phyloP scores from a whole-genome alignment of 2,113 vertebrate genomes.

The Meleagris gallopavo region DNA sequence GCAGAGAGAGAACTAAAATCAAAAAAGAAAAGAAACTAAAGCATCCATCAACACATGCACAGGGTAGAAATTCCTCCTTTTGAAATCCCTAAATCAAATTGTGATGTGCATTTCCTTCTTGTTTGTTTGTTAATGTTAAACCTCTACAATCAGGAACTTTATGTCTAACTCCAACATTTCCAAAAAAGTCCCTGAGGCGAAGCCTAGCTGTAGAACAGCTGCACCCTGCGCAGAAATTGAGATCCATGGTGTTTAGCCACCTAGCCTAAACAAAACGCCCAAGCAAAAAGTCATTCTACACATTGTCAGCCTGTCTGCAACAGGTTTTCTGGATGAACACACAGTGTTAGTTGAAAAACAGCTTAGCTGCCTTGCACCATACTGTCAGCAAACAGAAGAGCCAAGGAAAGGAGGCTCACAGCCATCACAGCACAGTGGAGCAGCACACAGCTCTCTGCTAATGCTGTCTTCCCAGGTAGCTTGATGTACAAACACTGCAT shows the following conservation, averaged over 20 bases:
- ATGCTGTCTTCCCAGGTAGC: rapidly evolving
- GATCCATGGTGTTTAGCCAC: slow-evolving; percentile 14
- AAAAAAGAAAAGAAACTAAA: not conserved
- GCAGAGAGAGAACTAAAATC: not conserved
- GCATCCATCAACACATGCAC: rapidly evolving
- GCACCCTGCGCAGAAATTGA: not conserved
- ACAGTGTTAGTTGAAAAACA: not conserved
- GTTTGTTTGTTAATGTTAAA: not conserved
- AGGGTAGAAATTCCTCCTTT: not conserved
- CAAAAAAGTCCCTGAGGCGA: not conserved
- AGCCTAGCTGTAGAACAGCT: not conserved
- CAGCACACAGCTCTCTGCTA: rapidly evolving
- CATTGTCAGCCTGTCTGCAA: not conserved
- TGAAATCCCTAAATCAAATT: not conserved
- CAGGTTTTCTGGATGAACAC: not conserved
- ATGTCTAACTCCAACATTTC: not conserved
- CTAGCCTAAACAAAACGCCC: not conserved
- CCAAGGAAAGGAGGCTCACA: not conserved
- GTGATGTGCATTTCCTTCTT: not conserved
- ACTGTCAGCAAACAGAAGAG: not conserved
- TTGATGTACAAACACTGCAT: rapidly evolving
- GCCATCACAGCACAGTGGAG: not conserved
- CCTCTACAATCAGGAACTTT: not conserved
- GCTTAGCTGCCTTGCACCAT: rapidly evolving
- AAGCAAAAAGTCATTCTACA: rapidly evolving